Base-by-base conservation (phyloP, 2,113 vertebrate species). In the Petaurus breviceps region DNA sequence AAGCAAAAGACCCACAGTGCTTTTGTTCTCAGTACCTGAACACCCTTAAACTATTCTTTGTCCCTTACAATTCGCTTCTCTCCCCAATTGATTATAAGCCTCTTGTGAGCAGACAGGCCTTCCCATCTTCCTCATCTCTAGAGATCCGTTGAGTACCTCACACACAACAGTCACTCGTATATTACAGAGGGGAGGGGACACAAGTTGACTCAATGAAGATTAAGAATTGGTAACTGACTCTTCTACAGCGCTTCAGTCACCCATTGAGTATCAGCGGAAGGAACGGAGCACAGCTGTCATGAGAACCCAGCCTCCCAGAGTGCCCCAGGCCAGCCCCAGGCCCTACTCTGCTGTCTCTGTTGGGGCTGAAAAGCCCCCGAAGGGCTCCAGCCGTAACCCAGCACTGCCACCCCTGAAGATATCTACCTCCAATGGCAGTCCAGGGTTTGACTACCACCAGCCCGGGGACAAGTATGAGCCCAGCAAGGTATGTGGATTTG, bases 261-360 rank as follows among this genome's bases (percentile, higher is more conserved):
- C 99, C 90, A 99, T 99, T 24, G 99, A 99, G 97, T 99, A 99
- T 97, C 99, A 99, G 91, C 99, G 99, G 98, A 99, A 99, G 97
- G 99, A 99, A 92, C 98, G 97, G 96, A 96, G 98, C 98, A 98
- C 99, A 93, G 98, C 99, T 7, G 98, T 99, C 95, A 99, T 99
- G 98, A 99, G 99, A 93, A 98, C 99, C 91, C 99, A 99, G 96
- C 98, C 99, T 0, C 5, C 98, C 57, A 96, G 99, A 97, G 96
- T 96, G 52, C 23, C 97, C 96, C 99, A 99, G 91, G 98, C 99
- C 94, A 99, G 99, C 98, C 99, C 98, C 98, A 99, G 99, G 84
- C 99, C 99, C 93, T 99, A 99, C 91, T 99, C 99, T 11, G 99
- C 99, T 12, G 98, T 98, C 55, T 98, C 99, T 43, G 94, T 98